Conservation (phyloP, 1,140 invertebrate genomes). For the Paracyclopina nana region DNA sequence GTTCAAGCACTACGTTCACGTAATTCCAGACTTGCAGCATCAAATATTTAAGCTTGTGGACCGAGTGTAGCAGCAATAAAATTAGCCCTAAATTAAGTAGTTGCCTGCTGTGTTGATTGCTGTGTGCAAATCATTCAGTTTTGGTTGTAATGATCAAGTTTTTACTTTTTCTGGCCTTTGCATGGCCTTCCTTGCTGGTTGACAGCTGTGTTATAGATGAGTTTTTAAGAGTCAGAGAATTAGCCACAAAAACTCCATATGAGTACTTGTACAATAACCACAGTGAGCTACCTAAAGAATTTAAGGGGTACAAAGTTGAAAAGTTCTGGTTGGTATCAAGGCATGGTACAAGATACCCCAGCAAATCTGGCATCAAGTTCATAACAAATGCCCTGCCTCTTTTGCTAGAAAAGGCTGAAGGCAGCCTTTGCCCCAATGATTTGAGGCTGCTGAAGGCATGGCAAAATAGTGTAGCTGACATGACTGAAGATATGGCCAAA, state of each 20-base stretch:
- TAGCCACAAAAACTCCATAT: slow-evolving; percentile 8
- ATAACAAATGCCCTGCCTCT: slow-evolving; percentile 30
- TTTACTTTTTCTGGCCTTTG: no score
- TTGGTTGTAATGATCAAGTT: no score
- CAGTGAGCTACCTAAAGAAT: background rate
- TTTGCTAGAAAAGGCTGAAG: slow-evolving; percentile 23
- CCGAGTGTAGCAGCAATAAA: no score
- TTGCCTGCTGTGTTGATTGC: no score
- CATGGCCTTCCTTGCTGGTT: no score
- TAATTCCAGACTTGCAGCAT: no score
- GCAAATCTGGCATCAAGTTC: slow-evolving; percentile 29
- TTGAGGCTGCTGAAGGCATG: background rate
- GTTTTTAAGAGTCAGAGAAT: no score
- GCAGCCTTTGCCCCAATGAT: background rate
- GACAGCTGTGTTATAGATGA: no score
- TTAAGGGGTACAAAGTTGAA: slow-evolving; percentile 34
- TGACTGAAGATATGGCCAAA: background rate
- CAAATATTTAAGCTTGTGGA: no score
- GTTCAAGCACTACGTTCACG: no score
- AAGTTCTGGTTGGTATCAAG: slow-evolving; percentile 43
- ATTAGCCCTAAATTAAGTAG: no score
- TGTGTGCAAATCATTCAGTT: no score
- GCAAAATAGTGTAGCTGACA: background rate
- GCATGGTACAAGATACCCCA: slow-evolving; percentile 45
- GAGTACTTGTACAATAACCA: slow-evolving; percentile 2